phyloP scores from a whole-genome alignment of 2,888 invertebrate genomes.

The Amphipyra berbera region DNA sequence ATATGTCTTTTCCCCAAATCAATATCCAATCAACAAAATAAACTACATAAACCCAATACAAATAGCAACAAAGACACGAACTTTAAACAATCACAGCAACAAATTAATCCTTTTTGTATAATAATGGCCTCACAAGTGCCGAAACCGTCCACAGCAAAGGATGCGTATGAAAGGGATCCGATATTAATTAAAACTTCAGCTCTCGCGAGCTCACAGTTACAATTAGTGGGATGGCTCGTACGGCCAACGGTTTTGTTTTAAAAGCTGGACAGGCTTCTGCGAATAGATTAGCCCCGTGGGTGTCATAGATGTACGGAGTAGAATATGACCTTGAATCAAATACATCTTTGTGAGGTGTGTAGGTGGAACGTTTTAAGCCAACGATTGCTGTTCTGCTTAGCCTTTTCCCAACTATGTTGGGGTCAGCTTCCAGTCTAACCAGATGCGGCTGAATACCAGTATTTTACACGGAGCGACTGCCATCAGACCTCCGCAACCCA shows the following conservation, averaged over 20 bases:
- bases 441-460: too few species aligned
- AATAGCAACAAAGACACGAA: slow-evolving; percentile 5
- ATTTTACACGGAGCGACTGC: too few species aligned
- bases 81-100: slow-evolving; percentile 23
- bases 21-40: slow-evolving; percentile 5
- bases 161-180: slow-evolving; percentile 53
- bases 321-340: too few species aligned
- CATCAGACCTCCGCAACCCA: too few species aligned
- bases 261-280: slow-evolving; percentile 46
- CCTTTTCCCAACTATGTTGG: too few species aligned
- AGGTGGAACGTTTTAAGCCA: too few species aligned
- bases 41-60: slow-evolving; percentile 1
- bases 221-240: slow-evolving; percentile 53
- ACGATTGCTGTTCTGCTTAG: too few species aligned
- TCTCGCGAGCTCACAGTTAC: slow-evolving; percentile 55
- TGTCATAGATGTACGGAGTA: slow-evolving; percentile 24
- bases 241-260: slow-evolving; percentile 39
- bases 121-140: slow-evolving; percentile 45
- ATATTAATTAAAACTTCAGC: slow-evolving; percentile 60
- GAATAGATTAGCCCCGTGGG: slow-evolving; percentile 46
- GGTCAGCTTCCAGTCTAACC: too few species aligned
- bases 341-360: too few species aligned
- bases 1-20: background rate
- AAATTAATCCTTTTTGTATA: slow-evolving; percentile 40
- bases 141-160: slow-evolving; percentile 38